Conservation (phyloP, 2,888 invertebrate species). For the Hedychridium roseum region DNA sequence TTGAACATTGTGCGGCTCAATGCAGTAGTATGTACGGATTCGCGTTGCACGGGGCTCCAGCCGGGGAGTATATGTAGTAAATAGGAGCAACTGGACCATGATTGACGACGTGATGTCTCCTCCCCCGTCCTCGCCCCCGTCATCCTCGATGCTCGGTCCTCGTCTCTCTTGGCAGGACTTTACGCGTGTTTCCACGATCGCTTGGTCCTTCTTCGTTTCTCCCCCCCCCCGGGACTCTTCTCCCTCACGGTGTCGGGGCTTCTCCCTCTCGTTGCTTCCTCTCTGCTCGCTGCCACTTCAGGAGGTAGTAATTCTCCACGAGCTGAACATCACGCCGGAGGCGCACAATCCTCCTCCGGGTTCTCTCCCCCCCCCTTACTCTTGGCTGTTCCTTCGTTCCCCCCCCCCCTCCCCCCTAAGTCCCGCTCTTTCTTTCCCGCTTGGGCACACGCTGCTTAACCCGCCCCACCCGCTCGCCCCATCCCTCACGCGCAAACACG, state of each 20-base stretch:
- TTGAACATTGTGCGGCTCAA: slow-evolving; percentile 50
- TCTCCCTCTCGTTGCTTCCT: slow-evolving; percentile 13
- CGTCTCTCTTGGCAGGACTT: slow-evolving; percentile 11
- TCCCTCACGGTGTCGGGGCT: slow-evolving; percentile 5
- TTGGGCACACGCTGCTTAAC: slow-evolving; percentile 11
- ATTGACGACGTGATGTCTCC: slow-evolving; percentile 56
- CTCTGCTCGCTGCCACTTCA: slow-evolving; percentile 31
- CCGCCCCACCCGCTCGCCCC: slow-evolving; percentile 14
- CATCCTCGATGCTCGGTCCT: no score
- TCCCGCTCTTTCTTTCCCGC: slow-evolving; percentile 15
- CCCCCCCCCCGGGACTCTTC: slow-evolving; percentile 1
- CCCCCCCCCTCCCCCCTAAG: slow-evolving; percentile 18
- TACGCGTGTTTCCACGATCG: no score
- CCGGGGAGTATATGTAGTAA: slow-evolving; percentile 47
- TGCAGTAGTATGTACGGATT: slow-evolving; percentile 46
- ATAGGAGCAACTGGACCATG: slow-evolving; percentile 58
- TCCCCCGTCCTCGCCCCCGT: slow-evolving; percentile 14
- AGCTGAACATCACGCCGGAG: slow-evolving; percentile 51
- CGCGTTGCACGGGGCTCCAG: slow-evolving; percentile 31
- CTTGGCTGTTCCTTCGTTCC: slow-evolving; percentile 16
- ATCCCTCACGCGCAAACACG: slow-evolving; percentile 8
- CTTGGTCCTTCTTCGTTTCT: no score
- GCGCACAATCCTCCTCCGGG: slow-evolving; percentile 47
- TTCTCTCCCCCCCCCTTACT: slow-evolving; percentile 24
- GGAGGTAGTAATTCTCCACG: slow-evolving; percentile 51